Percentiles rank a stretch among this genome's conserved stretches.
Evolutionary conservation across 2,888 invertebrate genomes (phyloP).

Genomic region (Hemicrepidius hirtus): DNA sequence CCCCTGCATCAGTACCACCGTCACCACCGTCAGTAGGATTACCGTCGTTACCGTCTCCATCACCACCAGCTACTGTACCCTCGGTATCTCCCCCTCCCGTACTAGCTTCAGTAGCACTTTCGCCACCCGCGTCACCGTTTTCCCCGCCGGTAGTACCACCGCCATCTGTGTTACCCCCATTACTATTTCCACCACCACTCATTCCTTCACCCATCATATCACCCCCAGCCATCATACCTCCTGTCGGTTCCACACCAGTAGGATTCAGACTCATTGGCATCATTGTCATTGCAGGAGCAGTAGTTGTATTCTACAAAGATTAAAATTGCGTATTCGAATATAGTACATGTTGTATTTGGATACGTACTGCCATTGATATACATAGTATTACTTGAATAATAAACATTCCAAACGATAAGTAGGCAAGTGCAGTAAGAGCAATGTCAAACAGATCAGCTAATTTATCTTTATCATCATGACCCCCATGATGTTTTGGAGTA

Average conservation of each 20-base stretch:
- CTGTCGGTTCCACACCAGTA: constrained; percentile 56
- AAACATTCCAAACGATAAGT: constrained; percentile 87
- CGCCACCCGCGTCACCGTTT: constrained; percentile 43
- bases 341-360: not conserved
- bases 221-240: constrained; percentile 55
- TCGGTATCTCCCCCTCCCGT: constrained; percentile 23
- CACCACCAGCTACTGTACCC: constrained; percentile 6
- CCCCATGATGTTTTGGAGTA: constrained; percentile 67
- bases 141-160: constrained; percentile 46
- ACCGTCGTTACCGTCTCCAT: constrained; percentile 43
- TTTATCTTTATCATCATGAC: constrained; percentile 72
- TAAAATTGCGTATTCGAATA: not conserved
- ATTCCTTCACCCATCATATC: constrained; percentile 37
- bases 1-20: constrained; percentile 48
- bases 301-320: constrained; percentile 52
- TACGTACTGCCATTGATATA: constrained; percentile 73
- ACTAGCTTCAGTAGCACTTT: constrained; percentile 31
- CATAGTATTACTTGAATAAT: constrained; percentile 87
- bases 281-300: constrained; percentile 68
- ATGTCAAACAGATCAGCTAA: constrained; percentile 86
- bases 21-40: constrained; percentile 40
- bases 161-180: constrained; percentile 42
- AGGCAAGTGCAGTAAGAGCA: constrained; percentile 87
- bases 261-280: constrained; percentile 71
- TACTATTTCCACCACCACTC: constrained; percentile 48